Percentiles rank a stretch among this genome's conserved stretches.
These are phyloP conservation scores for Synanthedon myopaeformis DNA, from an alignment of 2,888 invertebrate genomes.

Conservation along the genomic window DNA sequence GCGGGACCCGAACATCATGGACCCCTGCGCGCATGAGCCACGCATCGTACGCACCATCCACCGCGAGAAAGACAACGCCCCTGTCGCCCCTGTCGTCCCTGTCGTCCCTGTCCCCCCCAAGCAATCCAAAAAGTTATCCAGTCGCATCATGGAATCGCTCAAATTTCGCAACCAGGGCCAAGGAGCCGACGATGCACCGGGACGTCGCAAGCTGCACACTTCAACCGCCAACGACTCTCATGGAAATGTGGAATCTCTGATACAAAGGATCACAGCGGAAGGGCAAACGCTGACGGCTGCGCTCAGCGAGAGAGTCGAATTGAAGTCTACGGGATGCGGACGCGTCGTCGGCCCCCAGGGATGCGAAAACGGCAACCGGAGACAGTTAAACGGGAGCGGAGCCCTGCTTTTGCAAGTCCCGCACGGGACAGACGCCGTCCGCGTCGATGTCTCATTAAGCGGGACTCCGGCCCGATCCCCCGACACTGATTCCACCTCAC, in stretches of 20 bases:
- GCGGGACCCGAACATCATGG: slow-evolving; percentile 9
- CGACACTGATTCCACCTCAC: too few species aligned
- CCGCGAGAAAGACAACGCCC: slow-evolving; percentile 10
- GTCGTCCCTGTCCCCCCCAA: background rate
- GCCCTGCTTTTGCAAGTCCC: background rate
- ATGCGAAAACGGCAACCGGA: too few species aligned
- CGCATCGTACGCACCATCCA: slow-evolving; percentile 28
- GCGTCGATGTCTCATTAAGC: background rate
- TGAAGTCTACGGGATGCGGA: slow-evolving; percentile 24
- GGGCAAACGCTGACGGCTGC: background rate
- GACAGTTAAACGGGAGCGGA: background rate
- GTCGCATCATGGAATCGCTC: background rate
- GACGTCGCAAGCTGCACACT: background rate
- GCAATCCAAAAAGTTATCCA: background rate
- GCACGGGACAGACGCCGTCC: background rate
- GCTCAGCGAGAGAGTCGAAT: background rate
- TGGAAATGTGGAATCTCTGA: slow-evolving; percentile 2
- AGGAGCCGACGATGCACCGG: background rate
- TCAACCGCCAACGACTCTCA: slow-evolving; percentile 2
- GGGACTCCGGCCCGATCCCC: background rate
- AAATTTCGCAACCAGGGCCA: too few species aligned
- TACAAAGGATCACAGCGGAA: background rate
- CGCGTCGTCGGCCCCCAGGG: slow-evolving; percentile 11
- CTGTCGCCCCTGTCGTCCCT: background rate
- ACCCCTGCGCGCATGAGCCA: slow-evolving; percentile 36